Evolutionary conservation across 2,888 invertebrate genomes (phyloP), one percentile per base, ranked within the genome.

Genomic region (Drosophila kambysellisi): DNA sequence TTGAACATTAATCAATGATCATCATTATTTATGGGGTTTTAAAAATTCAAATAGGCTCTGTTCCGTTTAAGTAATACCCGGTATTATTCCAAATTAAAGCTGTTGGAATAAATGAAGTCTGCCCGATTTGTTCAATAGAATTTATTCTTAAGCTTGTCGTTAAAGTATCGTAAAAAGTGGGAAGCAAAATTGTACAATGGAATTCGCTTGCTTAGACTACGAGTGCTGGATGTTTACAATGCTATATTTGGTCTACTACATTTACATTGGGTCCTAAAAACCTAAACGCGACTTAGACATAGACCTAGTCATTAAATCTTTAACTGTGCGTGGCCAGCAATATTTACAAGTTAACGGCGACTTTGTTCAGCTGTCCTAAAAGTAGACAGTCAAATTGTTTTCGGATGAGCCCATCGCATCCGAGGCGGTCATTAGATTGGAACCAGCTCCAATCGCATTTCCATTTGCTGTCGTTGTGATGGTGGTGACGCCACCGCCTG

Each of bases 371-470:
- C 53, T 20, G 39, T 20, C 52, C 92, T 93, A 95, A 92, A 95
- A 95, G 91, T 95, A 95, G 68, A 95, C 95, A 53, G 95, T 95
- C 83, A 95, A 92, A 92, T 95, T 95, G 91, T 94, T 95, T 84
- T 95, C 95, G n/a, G 94, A 93, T 46, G 94, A 93, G 56, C 93
- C 92, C 89, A 93, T 91, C 61, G 92, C 89, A 66, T 93, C 93
- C 7, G 91, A 89, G 33, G 92, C 92, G 7, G 89, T 71, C 52
- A 92, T 73, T 11, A 92, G 79, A 75, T 93, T 92, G 29, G 92
- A 94, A 91, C 76, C 70, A 15, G 20, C 53, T 17, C 67, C 58
- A 25, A 58, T 63, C n/a, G 59, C 65, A 46, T 52, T 66, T 15
- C 76, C 73, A 62, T 70, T 82, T 33, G 66, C 66, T 25, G 71